Evolutionary conservation across 2,113 vertebrate species (phyloP), one percentile per base, ranked within the genome.

Genomic region (Pipra filicauda): DNA sequence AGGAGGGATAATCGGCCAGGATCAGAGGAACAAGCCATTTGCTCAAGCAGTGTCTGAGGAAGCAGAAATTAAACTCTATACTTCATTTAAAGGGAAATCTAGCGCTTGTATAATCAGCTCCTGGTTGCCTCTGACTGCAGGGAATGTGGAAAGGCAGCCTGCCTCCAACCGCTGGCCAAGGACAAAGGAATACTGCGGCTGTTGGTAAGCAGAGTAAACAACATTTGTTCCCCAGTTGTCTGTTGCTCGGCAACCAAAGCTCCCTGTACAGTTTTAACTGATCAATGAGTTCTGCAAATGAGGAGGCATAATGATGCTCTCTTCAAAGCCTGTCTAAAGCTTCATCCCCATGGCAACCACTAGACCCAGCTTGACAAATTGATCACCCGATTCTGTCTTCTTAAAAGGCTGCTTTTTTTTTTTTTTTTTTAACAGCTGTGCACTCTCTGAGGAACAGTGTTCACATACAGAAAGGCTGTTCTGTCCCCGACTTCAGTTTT

Each of bases 261-360:
- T 96, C 80, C 90, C 95, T 44, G 91, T 93, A 96, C 91, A 94
- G 87, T 97, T 93, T 76, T 92, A 96, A 97, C 94, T 96, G 95
- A 97, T 97, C 95, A 72, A 95, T 95, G 79, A 96, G 93, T 85
- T 93, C 88, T 82, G 93, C 91, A 95, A 98, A 95, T 89, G 75
- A 95, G 94, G 74, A 96, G 62, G 92, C 70, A 90, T 91, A 97
- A 95, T 95, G 95, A 93, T 78, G 94, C 95, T 97, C 96, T 93
- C 88, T 84, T 96, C 85, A 96, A 92, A 92, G 75, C 80, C 88
- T 95, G 77, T 81, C 70, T 94, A 92, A 49, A 93, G 91, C 92
- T 91, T 86, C 73, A 89, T 98, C 90, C 93, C 98, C 97, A 97
- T 98, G 91, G 97, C 92, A 98, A 98, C 98, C 75, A 97, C 58